Percentiles rank a stretch among this genome's conserved stretches.
phyloP scores from a whole-genome alignment of 2,797 vertebrate genomes.

The Sandelia bainsii region DNA sequence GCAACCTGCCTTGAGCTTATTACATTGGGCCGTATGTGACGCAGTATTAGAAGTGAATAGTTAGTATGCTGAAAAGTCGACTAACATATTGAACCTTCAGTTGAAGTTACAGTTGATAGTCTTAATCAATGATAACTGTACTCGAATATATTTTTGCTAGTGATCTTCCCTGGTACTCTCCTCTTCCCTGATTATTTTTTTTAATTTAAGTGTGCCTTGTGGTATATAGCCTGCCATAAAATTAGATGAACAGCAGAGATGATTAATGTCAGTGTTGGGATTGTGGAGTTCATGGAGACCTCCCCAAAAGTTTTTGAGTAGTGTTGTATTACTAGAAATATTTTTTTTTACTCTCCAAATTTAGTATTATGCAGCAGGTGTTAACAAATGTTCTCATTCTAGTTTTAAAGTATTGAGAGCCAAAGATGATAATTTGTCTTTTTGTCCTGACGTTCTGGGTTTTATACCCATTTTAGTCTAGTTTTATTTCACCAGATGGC shows the following conservation, averaged over 20 bases:
- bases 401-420: too few relatives aligned
- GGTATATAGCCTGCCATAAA: background rate
- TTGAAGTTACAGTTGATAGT: conserved; percentile 19
- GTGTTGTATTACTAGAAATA: background rate
- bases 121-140: conserved; percentile 18
- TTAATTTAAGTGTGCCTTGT: background rate
- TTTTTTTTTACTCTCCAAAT: background rate
- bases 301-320: background rate
- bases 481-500: too few relatives aligned
- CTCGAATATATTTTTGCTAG: background rate
- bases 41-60: conserved; percentile 35
- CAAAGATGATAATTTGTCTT: too few relatives aligned
- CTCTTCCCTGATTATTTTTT: background rate
- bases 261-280: background rate
- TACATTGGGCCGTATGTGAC: conserved; percentile 56
- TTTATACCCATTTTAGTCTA: too few relatives aligned
- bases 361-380: too few relatives aligned
- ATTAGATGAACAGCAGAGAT: background rate
- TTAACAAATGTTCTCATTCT: too few relatives aligned
- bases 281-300: too few relatives aligned
- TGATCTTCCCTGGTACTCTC: background rate
- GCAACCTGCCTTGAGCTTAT: conserved; percentile 54
- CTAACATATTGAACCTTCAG: background rate
- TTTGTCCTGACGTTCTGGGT: too few relatives aligned
- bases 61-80: conserved; percentile 25